Base-by-base conservation (phyloP, 2,888 invertebrate genomes). In the Cephalotes varians region DNA sequence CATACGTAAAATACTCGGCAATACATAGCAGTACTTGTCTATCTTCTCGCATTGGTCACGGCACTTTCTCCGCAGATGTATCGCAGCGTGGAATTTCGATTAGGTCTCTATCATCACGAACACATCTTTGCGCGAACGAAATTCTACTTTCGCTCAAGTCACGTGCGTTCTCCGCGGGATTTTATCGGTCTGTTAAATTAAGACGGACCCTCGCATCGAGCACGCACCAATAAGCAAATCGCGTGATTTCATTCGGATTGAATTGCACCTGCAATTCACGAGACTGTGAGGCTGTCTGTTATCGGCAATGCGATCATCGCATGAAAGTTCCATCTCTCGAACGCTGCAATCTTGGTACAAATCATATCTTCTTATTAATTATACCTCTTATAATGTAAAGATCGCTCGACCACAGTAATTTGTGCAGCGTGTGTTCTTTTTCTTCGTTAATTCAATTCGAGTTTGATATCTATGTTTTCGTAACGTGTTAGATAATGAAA, bases 21-120 rank as follows among this genome's bases (percentile, higher is more conserved):
- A 64, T 49, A 76, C 37, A 28, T 49, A 25, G 64, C 49, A 37
- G 56, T 28, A 49, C 15, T 34, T 58, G 34, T 28, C 79, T 54
- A 49, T 21, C 25, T 34, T 31, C 34, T 73, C 25, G 25, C 60
- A 12, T 67, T 65, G 77, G 40, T 67, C 40, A 65, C 47, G 65
- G 62, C 25, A 31, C 77, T 82, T 80, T 82, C 58, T 80, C 71
- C 56, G 49, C 47, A 49, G 65, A 80, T 62, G 31, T 72, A 76
- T 67, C 71, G 21, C 69, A 34, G 7, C 64, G 56, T 56, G 56
- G 81, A 72, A 76, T 83, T 85, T 76, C 85, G 72, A 85, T 85
- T 83, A 83, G 73, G 56, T 62, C 67, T 77, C 69, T 74, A 73
- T 80, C 71, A 65, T 72, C 65, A 65, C 49, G 60, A 64, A 54